Base-by-base conservation (phyloP, 2,888 invertebrate genomes). In the Trypoxylon attenuatum region DNA sequence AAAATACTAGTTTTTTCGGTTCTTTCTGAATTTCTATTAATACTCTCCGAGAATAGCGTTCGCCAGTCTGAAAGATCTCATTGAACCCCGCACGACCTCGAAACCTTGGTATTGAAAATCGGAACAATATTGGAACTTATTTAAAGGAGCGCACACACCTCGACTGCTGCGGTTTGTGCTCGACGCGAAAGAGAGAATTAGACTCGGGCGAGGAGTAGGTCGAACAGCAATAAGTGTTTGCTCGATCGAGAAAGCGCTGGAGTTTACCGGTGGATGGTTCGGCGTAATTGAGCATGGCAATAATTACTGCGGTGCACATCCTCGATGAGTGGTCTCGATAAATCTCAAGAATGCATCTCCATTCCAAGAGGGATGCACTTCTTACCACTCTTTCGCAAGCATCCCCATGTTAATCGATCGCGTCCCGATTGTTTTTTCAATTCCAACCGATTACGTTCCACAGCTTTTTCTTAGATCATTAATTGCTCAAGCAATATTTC, bases 281-380 rank as follows among this genome's bases (percentile, higher is more conserved):
- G 63, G 57, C 52, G 76, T 73, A 79, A 79, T 77, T 71, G 79
- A 78, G 76, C 69, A 62, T 64, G 52, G 68, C 61, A 71, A 72
- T 74, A 72, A 79, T 78, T 76, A 77, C 76, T 70, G 73, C 65
- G 60, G 61, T 50, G 54, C 68, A 50, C 57, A 25, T 42, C 46
- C 52, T 29, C 29, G 45, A 33, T 54, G 41, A 63, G 66, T 47
- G 53, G 56, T 27, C 58, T 66, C 69, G 63, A 76, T 74, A 65
- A 66, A 69, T 74, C 65, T 60, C 43, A 15, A 25, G 25, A 25
- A 45, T 60, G 13, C 38, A 33, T 18, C 33, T 25, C 29, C 39
- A 13, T 29, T 23, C 45, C 38, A 50, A 47, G 15, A 55, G 45
- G 57, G 50, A 73, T 43, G 57, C 59, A 71, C 65, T 67, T 60